phyloP scores from a whole-genome alignment of 2,113 vertebrate species.

The Falcunculus frontatus region DNA sequence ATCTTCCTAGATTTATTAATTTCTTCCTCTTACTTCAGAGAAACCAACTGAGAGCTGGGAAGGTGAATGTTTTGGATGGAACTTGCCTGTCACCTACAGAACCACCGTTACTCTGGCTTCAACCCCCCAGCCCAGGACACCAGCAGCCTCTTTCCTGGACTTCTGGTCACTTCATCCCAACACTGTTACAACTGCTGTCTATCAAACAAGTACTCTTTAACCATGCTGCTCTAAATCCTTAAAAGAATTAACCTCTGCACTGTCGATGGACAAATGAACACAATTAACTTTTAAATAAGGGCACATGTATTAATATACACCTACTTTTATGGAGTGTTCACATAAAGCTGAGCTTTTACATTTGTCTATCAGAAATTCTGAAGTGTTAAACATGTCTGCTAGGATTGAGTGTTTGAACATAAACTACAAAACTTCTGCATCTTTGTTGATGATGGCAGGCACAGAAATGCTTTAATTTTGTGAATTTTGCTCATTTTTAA shows the following conservation, averaged over 20 bases:
- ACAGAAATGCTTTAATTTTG: not conserved
- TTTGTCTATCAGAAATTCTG: not conserved
- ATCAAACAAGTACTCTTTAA: not conserved
- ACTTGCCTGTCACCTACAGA: not conserved
- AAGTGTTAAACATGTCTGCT: not conserved
- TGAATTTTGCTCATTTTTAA: not conserved
- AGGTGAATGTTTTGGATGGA: not conserved
- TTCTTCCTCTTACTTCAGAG: not conserved
- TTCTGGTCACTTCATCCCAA: not conserved
- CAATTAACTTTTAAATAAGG: not conserved
- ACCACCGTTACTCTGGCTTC: fast-evolving
- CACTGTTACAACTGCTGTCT: not conserved
- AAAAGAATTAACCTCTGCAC: not conserved
- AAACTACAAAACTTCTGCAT: not conserved
- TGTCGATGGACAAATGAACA: not conserved
- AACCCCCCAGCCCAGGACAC: not conserved
- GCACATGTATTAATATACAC: not conserved
- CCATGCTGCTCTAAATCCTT: not conserved
- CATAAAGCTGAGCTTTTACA: not conserved
- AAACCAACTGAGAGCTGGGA: not conserved
- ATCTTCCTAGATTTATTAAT: not conserved
- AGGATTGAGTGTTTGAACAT: not conserved
- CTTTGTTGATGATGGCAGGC: not conserved
- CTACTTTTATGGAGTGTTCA: not conserved
- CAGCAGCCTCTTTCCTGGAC: not conserved